phyloP scores from a whole-genome alignment of 2,113 vertebrate species.

The Nycticryphes semicollaris region DNA sequence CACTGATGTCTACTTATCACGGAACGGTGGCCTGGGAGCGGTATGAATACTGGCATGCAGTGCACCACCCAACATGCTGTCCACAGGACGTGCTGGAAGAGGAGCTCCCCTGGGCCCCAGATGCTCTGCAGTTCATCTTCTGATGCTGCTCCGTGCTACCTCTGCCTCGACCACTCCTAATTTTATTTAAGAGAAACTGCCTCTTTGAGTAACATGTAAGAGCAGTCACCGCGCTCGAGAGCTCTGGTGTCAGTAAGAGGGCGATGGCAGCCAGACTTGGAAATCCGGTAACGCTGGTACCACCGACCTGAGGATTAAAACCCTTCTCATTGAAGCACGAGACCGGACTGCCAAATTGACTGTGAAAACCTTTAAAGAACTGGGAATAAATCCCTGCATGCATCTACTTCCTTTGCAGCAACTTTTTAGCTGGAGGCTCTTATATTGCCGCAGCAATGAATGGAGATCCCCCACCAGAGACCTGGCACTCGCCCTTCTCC shows the following conservation, averaged over 20 bases:
- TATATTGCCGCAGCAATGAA: not conserved
- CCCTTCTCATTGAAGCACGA: not conserved
- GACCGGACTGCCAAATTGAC: not conserved
- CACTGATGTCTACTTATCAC: not conserved
- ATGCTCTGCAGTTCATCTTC: not conserved
- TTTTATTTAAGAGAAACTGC: not conserved
- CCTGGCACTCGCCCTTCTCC: not conserved
- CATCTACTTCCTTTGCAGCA: not conserved
- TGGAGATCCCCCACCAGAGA: not conserved
- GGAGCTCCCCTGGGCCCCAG: not conserved
- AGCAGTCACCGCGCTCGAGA: not conserved
- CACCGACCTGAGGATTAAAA: not conserved
- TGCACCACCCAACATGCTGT: not conserved
- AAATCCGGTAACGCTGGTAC: not conserved
- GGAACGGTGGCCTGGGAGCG: fast-evolving
- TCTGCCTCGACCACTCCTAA: not conserved
- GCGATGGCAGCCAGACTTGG: not conserved
- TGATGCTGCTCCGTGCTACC: not conserved
- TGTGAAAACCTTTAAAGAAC: not conserved
- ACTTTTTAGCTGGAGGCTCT: not conserved
- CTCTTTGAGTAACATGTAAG: not conserved
- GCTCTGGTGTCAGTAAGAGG: not conserved
- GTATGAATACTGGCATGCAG: not conserved
- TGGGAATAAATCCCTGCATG: not conserved
- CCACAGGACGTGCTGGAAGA: fast-evolving